These are phyloP conservation scores for Hyperoplus lanceolatus DNA, from an alignment of 2,797 vertebrate genomes.

Conservation along the genomic window DNA sequence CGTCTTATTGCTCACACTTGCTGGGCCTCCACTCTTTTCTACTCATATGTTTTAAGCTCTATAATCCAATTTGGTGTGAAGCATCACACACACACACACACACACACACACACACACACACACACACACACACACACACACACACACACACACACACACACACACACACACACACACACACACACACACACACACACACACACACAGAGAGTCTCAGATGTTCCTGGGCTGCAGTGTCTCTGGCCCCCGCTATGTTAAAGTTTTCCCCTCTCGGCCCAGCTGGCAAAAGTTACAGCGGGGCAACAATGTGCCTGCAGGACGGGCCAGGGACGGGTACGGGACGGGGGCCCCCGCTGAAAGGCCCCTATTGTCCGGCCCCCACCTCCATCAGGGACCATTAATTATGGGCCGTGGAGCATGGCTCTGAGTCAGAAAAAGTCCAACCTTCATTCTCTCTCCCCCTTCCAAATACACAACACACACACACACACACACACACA, in stretches of 20 bases:
- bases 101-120: slow-evolving; percentile 26
- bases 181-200: slow-evolving; percentile 27
- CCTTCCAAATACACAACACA: background rate
- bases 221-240: slow-evolving; percentile 65
- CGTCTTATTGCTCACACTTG: slow-evolving; percentile 29
- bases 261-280: slow-evolving; percentile 90
- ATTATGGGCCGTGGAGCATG: slow-evolving; percentile 93
- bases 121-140: slow-evolving; percentile 28
- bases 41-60: slow-evolving; percentile 74
- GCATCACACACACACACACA: slow-evolving; percentile 5
- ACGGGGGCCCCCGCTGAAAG: slow-evolving; percentile 88
- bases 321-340: slow-evolving; percentile 76
- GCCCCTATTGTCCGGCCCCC: slow-evolving; percentile 91
- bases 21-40: slow-evolving; percentile 50
- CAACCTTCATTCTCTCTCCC: slow-evolving; percentile 31
- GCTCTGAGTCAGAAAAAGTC: slow-evolving; percentile 77
- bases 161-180: slow-evolving; percentile 6
- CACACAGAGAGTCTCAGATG: slow-evolving; percentile 4
- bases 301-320: slow-evolving; percentile 92
- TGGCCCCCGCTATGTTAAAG: slow-evolving; percentile 88
- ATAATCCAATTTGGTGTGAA: slow-evolving; percentile 89
- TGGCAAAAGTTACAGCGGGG: slow-evolving; percentile 93
- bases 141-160: slow-evolving; percentile 29
- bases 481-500: slow-evolving; percentile 17
- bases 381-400: slow-evolving; percentile 94